A percentile compares a stretch with the other conserved stretches of the same genome.
Evolutionary conservation across 2,113 vertebrate genomes (phyloP).

Genomic region (Elgaria multicarinata): DNA sequence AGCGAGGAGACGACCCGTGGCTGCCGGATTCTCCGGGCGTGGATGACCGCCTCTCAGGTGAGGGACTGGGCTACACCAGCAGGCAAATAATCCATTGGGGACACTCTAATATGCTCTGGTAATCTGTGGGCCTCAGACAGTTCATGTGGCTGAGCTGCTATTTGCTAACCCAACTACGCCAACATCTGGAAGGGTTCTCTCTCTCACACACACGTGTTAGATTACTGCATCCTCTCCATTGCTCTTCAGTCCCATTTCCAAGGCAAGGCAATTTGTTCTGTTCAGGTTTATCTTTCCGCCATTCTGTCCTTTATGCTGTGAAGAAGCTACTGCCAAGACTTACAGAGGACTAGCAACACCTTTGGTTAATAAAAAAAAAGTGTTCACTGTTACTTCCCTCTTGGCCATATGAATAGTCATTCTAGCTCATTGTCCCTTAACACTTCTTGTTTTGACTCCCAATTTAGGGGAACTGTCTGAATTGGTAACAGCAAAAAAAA

Average conservation of each 20-base stretch:
- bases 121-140: not conserved
- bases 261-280: not conserved
- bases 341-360: not conserved
- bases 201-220: not conserved
- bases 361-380: not conserved
- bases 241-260: not conserved
- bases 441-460: not conserved
- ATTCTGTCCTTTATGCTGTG: not conserved
- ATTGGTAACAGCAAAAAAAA: not conserved
- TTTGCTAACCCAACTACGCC: not conserved
- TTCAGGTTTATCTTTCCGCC: not conserved
- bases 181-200: not conserved
- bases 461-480: not conserved
- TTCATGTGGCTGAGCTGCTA: not conserved
- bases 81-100: not conserved
- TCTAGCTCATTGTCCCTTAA: not conserved
- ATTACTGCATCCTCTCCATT: not conserved
- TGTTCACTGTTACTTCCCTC: not conserved
- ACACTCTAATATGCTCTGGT: not conserved
- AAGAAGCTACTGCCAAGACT: not conserved
- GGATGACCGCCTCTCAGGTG: slow-evolving; percentile 36
- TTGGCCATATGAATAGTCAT: too few species aligned
- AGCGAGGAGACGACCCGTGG: slow-evolving; percentile 40
- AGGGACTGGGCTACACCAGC: not conserved
- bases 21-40: slow-evolving; percentile 34